Conservation (phyloP, 2,797 vertebrate species). For the Helostoma temminkii region DNA sequence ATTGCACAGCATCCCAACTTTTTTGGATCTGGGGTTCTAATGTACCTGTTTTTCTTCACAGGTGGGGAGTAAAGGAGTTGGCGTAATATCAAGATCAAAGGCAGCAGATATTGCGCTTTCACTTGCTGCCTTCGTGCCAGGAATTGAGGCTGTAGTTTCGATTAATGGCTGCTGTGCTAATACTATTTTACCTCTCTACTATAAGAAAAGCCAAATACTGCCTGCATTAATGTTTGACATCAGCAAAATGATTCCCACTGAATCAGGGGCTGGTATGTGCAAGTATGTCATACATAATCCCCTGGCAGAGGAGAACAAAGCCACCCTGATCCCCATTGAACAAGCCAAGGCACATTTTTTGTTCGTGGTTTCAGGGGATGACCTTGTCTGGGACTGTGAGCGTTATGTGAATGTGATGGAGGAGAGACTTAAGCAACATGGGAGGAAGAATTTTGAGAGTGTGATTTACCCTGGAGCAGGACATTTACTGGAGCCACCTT, state of each 20-base stretch:
- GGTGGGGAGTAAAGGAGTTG: constrained; percentile 75
- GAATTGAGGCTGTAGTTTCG: constrained; percentile 81
- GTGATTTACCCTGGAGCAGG: constrained; percentile 68
- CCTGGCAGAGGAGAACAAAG: constrained; percentile 66
- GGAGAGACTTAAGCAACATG: constrained; percentile 71
- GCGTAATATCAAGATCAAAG: constrained; percentile 80
- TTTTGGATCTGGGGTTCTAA: too few species aligned
- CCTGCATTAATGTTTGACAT: constrained; percentile 35
- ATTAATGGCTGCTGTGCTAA: constrained; percentile 85
- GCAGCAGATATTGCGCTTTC: constrained; percentile 79
- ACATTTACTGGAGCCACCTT: constrained; percentile 78
- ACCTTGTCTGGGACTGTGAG: constrained; percentile 84
- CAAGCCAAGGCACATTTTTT: constrained; percentile 82
- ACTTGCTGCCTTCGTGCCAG: constrained; percentile 78
- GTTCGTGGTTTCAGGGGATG: constrained; percentile 86
- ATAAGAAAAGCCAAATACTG: constrained; percentile 67
- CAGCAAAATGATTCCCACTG: constrained; percentile 11
- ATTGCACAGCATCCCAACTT: too few species aligned
- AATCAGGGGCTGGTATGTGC: constrained; percentile 3
- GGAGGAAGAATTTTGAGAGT: constrained; percentile 67
- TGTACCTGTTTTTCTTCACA: constrained; percentile 28
- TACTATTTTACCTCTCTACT: constrained; percentile 67
- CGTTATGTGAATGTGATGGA: constrained; percentile 63
- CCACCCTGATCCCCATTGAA: constrained; percentile 85
- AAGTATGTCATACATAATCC: constrained; percentile 33